Conservation (phyloP, 2,888 invertebrate genomes). For the Dicyrtomina minuta region DNA sequence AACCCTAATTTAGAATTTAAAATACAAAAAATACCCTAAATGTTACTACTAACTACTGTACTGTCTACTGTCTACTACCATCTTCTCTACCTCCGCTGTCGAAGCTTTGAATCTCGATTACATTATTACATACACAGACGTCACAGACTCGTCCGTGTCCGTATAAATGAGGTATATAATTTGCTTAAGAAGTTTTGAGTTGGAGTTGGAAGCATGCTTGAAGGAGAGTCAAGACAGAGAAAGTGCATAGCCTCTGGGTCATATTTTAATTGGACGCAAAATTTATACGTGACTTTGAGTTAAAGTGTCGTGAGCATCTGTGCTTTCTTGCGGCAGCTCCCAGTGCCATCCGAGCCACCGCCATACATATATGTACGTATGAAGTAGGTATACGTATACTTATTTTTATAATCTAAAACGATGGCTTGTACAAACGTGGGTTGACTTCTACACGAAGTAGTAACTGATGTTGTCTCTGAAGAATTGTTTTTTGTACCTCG, state of each 20-base stretch:
- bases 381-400: too few relatives aligned
- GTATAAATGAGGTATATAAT: not conserved
- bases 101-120: too few relatives aligned
- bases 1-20: too few relatives aligned
- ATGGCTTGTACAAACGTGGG: conserved; percentile 7
- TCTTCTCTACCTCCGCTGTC: too few relatives aligned
- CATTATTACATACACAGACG: not conserved
- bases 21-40: too few relatives aligned
- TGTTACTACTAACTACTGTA: too few relatives aligned
- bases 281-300: conserved; percentile 32
- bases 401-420: not conserved
- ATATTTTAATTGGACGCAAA: conserved; percentile 33
- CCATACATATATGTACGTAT: too few relatives aligned
- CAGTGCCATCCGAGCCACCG: too few relatives aligned
- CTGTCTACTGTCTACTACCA: too few relatives aligned
- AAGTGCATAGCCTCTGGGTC: conserved; percentile 9
- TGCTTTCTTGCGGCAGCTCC: not conserved
- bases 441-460: not conserved
- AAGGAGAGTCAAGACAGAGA: not conserved
- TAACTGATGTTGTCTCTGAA: not conserved
- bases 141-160: too few relatives aligned
- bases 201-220: not conserved
- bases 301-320: conserved; percentile 23
- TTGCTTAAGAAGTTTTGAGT: not conserved
- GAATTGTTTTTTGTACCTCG: not conserved